Percentiles rank a stretch among this genome's conserved stretches.
phyloP scores from a whole-genome alignment of 1,140 invertebrate genomes.

The Drosophila bocqueti region DNA sequence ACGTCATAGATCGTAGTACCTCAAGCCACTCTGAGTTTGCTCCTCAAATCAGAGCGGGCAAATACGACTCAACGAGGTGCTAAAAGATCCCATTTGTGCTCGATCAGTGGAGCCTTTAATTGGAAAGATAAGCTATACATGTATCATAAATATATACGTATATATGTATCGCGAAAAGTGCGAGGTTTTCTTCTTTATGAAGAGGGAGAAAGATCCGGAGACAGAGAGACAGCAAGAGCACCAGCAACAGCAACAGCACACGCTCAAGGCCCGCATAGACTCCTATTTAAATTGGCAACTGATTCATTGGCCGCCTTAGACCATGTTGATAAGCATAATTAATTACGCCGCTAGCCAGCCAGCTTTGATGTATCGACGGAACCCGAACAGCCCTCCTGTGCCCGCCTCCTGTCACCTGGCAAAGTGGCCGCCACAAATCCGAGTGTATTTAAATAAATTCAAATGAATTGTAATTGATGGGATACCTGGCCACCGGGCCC shows the following conservation, averaged over 20 bases:
- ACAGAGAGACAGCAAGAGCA: background rate
- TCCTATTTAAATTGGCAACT: constrained; percentile 62
- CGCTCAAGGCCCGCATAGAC: constrained; percentile 22
- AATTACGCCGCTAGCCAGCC: constrained; percentile 57
- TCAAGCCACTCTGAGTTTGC: constrained; percentile 16
- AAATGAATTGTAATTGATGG: constrained; percentile 80
- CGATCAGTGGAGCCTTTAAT: constrained; percentile 45
- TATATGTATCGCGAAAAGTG: constrained; percentile 37
- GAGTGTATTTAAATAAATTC: constrained; percentile 81
- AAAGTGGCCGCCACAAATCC: constrained; percentile 54
- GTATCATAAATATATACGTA: no score
- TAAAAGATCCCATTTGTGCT: constrained; percentile 65
- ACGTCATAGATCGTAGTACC: constrained; percentile 26
- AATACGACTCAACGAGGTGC: constrained; percentile 68
- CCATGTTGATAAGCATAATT: constrained; percentile 73
- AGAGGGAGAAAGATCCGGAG: background rate
- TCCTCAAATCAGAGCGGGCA: constrained; percentile 64
- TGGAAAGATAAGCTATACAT: constrained; percentile 36
- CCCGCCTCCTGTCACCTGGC: constrained; percentile 14
- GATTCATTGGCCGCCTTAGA: constrained; percentile 70
- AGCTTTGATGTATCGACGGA: constrained; percentile 72
- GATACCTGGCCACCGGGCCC: constrained; percentile 20
- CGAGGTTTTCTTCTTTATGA: constrained; percentile 34
- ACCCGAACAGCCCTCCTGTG: background rate
- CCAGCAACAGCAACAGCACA: no score